Conservation (phyloP, 37 sponge, comb jelly and placozoan species). For the Cliona cf. orientalis region DNA sequence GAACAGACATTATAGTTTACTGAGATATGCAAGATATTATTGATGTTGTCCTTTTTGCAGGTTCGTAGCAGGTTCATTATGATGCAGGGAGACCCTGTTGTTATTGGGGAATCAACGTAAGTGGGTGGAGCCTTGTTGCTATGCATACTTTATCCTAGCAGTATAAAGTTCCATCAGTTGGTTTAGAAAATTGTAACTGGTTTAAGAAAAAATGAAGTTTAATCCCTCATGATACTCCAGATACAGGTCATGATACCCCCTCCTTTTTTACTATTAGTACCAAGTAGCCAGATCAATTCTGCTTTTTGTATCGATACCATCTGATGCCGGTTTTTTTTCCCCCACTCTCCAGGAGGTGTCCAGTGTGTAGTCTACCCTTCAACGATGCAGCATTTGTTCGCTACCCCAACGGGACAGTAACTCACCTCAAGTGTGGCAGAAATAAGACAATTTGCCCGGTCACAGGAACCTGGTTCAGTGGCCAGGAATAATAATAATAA, state of each 20-base stretch:
- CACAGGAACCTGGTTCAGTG: constrained; percentile 87
- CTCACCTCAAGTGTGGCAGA: constrained; percentile 83
- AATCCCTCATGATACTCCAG: no score
- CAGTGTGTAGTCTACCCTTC: constrained; percentile 79
- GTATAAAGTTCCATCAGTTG: not conserved
- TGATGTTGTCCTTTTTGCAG: constrained; percentile 7
- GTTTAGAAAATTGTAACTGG: no score
- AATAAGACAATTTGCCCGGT: constrained; percentile 88
- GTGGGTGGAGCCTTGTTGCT: not conserved
- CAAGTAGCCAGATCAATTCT: no score
- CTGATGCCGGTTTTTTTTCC: not conserved
- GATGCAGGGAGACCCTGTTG: constrained; percentile 54
- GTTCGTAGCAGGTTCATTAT: constrained; percentile 42
- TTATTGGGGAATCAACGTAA: constrained; percentile 69
- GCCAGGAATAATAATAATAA: constrained; percentile 4
- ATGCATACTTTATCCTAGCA: not conserved
- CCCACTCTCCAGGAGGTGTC: constrained; percentile 59
- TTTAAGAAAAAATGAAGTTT: no score
- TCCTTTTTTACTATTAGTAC: no score
- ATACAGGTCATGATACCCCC: no score
- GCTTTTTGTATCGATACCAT: no score
- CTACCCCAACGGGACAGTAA: constrained; percentile 85
- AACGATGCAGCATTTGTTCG: constrained; percentile 89
- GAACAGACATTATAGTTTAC: not conserved
- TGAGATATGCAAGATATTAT: not conserved